Conservation (phyloP, 2,888 invertebrate species). For the Drosophila birchii region DNA sequence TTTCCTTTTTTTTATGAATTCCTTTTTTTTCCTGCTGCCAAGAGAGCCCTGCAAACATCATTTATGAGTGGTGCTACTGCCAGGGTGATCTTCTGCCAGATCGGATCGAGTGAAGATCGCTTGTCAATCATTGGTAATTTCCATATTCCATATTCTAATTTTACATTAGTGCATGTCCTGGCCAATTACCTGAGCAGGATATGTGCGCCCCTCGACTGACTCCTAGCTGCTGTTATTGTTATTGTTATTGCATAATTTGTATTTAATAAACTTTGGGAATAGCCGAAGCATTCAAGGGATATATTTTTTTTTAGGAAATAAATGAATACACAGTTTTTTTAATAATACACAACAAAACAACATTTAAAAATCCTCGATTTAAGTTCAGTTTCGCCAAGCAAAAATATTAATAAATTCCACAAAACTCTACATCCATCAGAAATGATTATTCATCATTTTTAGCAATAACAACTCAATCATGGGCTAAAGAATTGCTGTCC, state of each 20-base stretch:
- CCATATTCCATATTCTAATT: slow-evolving; percentile 51
- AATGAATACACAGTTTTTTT: no score
- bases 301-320: no score
- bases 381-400: background rate
- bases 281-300: no score
- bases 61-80: slow-evolving; percentile 63
- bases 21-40: slow-evolving; percentile 2
- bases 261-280: slow-evolving; percentile 54
- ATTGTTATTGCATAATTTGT: slow-evolving; percentile 43
- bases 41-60: slow-evolving; percentile 51
- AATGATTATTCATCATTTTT: background rate
- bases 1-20: slow-evolving; percentile 43
- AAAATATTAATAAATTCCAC: background rate
- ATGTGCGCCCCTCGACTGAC: slow-evolving; percentile 19
- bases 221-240: slow-evolving; percentile 12
- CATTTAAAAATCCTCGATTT: no score
- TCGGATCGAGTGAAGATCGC: slow-evolving; percentile 60
- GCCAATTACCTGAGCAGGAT: slow-evolving; percentile 65
- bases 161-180: slow-evolving; percentile 52
- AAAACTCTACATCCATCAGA: background rate
- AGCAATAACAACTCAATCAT: slow-evolving; percentile 3
- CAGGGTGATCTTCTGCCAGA: slow-evolving; percentile 52
- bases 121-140: slow-evolving; percentile 71
- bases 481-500: background rate
- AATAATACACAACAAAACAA: no score